These are phyloP conservation scores for Drosophila tsacasi DNA, from an alignment of 1,140 invertebrate genomes.

Conservation along the genomic window DNA sequence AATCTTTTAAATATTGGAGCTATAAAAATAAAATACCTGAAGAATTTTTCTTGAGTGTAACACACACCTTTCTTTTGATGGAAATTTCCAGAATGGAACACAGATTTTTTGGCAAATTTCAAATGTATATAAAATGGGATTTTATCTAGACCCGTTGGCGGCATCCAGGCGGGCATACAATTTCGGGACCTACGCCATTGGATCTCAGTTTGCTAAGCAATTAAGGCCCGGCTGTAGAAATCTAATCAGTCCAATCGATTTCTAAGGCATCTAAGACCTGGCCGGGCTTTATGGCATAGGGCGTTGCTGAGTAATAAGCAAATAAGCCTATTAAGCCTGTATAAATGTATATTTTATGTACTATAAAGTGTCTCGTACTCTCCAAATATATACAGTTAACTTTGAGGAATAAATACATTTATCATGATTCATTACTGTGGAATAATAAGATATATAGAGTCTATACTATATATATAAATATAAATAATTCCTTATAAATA, in stretches of 20 bases:
- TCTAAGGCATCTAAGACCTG: conserved; percentile 42
- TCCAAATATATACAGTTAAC: not conserved
- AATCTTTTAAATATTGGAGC: too few relatives aligned
- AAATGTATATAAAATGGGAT: not conserved
- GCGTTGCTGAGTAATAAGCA: conserved; percentile 20
- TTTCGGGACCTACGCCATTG: not conserved
- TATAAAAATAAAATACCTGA: not conserved
- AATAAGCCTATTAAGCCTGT: conserved; percentile 15
- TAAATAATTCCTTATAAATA: not conserved
- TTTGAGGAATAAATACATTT: not conserved
- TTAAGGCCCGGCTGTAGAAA: conserved; percentile 4
- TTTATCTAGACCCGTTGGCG: conserved; percentile 8
- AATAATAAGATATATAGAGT: not conserved
- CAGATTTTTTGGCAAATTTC: not conserved
- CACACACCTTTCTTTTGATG: not conserved
- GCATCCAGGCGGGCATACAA: conserved; percentile 5
- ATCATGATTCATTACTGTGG: not conserved
- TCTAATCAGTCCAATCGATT: conserved; percentile 60
- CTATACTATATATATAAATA: not conserved
- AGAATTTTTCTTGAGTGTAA: not conserved
- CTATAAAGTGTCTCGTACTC: not conserved
- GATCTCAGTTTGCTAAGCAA: conserved; percentile 1
- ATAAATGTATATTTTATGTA: too few relatives aligned
- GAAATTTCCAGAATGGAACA: not conserved
- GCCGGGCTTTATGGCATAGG: conserved; percentile 11